These are phyloP conservation scores for Dasyprocta punctata DNA, from an alignment of 2,113 vertebrate genomes.

Conservation along the genomic window DNA sequence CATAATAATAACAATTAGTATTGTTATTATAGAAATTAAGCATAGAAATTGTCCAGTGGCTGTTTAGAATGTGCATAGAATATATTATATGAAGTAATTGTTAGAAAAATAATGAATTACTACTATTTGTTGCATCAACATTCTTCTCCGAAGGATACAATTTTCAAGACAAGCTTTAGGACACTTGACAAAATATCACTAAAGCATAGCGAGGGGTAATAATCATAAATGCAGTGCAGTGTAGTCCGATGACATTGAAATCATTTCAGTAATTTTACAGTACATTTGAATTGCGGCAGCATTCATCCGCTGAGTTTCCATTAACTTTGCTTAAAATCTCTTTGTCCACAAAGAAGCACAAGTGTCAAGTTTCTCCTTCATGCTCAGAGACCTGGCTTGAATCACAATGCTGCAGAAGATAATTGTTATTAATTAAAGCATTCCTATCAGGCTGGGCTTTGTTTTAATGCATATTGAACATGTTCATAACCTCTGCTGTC, in stretches of 20 bases:
- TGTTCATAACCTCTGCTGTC: conserved; percentile 47
- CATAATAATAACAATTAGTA: neutral
- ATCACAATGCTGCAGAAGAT: conserved; percentile 79
- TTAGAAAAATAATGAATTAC: neutral
- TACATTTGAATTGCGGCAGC: conserved; percentile 83
- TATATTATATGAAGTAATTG: neutral
- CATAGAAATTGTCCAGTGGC: neutral
- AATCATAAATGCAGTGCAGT: conserved; percentile 77
- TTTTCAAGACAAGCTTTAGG: conserved; percentile 60
- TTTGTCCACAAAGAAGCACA: conserved; percentile 74
- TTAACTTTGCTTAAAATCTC: conserved; percentile 86
- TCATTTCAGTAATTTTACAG: conserved; percentile 87
- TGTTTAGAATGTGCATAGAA: neutral
- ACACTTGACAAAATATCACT: conserved; percentile 84
- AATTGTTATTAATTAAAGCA: conserved; percentile 89
- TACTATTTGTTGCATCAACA: conserved; percentile 32
- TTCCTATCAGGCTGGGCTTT: conserved; percentile 77
- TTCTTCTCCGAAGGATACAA: neutral
- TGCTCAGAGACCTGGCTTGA: conserved; percentile 83
- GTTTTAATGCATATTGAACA: conserved; percentile 71
- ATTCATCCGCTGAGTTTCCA: conserved; percentile 85
- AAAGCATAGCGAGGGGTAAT: conserved; percentile 82
- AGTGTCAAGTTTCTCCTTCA: conserved; percentile 89
- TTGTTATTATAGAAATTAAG: neutral
- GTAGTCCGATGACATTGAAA: conserved; percentile 85